Evolutionary conservation across 2,113 vertebrate species (phyloP).

Genomic region (Colius striatus): DNA sequence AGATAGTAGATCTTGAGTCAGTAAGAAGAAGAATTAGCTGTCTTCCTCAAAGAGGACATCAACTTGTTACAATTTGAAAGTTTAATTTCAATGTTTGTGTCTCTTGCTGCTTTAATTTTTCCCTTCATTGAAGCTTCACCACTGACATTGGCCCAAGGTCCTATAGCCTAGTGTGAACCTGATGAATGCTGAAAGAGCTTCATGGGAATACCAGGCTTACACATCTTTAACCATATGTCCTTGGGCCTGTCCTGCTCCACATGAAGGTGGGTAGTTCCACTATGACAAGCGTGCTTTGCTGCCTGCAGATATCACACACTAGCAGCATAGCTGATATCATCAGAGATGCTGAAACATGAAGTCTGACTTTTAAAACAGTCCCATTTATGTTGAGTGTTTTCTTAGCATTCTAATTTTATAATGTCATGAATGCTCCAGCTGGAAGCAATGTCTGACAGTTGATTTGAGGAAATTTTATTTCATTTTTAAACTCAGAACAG

Average conservation of each 20-base stretch:
- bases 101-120: neutral
- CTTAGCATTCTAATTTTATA: conserved; percentile 73
- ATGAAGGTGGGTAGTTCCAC: neutral
- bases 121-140: neutral
- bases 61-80: neutral
- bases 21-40: neutral
- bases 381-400: conserved; percentile 56
- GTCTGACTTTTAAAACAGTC: conserved; percentile 70
- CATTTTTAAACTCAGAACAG: conserved; percentile 60
- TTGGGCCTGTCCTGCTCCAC: neutral
- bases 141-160: neutral
- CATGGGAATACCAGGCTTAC: neutral
- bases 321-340: conserved; percentile 44
- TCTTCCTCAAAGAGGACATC: neutral
- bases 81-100: neutral
- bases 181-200: neutral
- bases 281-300: neutral
- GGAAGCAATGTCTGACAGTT: conserved; percentile 62
- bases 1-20: neutral
- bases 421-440: conserved; percentile 56
- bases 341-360: conserved; percentile 50
- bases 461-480: conserved; percentile 61
- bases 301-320: neutral
- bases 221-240: neutral
- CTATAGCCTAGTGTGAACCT: neutral